Evolutionary conservation across 2,888 invertebrate genomes (phyloP).

Genomic region (Standfussiana lucernea): DNA sequence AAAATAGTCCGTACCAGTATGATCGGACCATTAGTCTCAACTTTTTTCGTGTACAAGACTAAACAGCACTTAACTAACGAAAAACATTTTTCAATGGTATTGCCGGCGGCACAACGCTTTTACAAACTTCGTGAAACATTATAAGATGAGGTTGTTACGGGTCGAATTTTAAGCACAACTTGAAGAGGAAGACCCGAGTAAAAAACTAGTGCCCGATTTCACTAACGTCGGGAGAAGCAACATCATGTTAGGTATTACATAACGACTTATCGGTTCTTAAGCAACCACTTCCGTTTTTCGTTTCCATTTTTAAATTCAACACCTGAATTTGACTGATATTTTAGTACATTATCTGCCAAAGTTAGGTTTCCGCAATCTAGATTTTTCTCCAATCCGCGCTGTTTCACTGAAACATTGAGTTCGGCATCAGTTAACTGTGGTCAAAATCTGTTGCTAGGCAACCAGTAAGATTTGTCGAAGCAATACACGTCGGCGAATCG

Average conservation of each 20-base stretch:
- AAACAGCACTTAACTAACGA: background rate
- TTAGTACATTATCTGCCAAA: background rate
- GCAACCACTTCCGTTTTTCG: background rate
- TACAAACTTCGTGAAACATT: conserved; percentile 23
- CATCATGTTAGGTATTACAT: background rate
- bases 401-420: background rate
- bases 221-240: background rate
- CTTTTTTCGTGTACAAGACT: background rate
- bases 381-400: background rate
- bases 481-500: background rate
- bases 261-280: background rate
- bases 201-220: background rate
- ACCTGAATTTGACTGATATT: background rate
- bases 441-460: background rate
- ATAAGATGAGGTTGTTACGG: background rate
- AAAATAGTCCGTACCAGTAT: background rate
- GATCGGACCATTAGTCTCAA: background rate
- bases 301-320: background rate
- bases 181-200: background rate
- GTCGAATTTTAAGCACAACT: conserved; percentile 1
- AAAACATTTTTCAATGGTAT: conserved; percentile 32
- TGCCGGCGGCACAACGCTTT: conserved; percentile 16
- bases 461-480: background rate
- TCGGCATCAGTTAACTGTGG: background rate
- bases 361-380: background rate